Percentiles rank a stretch among this genome's conserved stretches.
These are phyloP conservation scores for Bombyx huttoni DNA, from an alignment of 2,888 invertebrate species.

Conservation along the genomic window DNA sequence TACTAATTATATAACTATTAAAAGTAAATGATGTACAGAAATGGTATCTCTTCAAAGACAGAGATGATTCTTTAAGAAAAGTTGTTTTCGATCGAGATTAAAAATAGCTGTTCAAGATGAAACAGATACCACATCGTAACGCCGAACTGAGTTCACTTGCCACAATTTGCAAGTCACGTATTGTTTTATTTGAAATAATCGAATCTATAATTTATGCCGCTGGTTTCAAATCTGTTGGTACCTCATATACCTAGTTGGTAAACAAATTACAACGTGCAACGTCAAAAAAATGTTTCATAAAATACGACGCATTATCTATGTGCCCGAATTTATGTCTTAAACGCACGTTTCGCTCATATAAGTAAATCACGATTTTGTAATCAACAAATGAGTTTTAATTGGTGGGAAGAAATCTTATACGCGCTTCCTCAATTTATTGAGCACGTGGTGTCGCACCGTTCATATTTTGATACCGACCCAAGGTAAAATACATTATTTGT, in stretches of 20 bases:
- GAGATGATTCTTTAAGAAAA: too few species aligned
- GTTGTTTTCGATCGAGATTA: too few species aligned
- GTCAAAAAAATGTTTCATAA: too few species aligned
- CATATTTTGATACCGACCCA: constrained; percentile 27
- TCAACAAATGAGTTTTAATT: constrained; percentile 12
- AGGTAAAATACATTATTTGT: constrained; percentile 37
- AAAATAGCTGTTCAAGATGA: too few species aligned
- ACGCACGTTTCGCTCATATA: constrained; percentile 9
- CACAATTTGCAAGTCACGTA: too few species aligned
- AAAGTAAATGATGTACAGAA: too few species aligned
- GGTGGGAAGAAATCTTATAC: constrained; percentile 13
- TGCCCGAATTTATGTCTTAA: constrained; percentile 7
- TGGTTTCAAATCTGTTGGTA: background rate
- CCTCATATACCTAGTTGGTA: too few species aligned
- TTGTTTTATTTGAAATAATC: background rate
- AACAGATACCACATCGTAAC: too few species aligned
- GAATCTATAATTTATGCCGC: background rate
- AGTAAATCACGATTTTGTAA: constrained; percentile 22
- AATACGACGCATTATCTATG: too few species aligned
- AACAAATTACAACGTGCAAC: too few species aligned
- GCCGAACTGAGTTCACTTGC: too few species aligned
- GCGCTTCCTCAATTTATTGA: constrained; percentile 19
- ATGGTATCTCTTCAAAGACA: too few species aligned
- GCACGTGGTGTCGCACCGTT: constrained; percentile 20
- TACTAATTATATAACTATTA: background rate